Evolutionary conservation across 2,113 vertebrate genomes (phyloP), one percentile per base, ranked within the genome.

Genomic region (Machaerirhynchus nigripectus): DNA sequence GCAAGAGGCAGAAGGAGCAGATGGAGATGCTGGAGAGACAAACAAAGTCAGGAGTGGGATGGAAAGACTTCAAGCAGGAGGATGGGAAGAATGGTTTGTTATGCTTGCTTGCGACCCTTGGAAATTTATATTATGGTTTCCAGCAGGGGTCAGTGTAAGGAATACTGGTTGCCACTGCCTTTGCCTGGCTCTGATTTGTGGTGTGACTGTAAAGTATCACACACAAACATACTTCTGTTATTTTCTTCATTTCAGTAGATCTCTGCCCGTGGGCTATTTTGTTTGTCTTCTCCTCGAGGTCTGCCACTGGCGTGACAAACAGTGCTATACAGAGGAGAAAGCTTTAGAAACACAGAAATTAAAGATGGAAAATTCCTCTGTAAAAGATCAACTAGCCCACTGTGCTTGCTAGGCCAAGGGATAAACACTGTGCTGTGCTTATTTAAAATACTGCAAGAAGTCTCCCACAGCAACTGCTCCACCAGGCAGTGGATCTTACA

Each of bases 341-440:
- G 65, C 73, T 63, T 90, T 52, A 84, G 60, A 89, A 94, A 77
- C 71, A 89, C 42, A 84, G 89, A 84, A 90, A 89, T 81, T 49
- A 90, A 90, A 82, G 84, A 87, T 24, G 80, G 95, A 95, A 95
- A 93, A 92, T 96, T 95, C 80, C 91, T 92, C 84, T 84, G 40
- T 81, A 63, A 78, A 91, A 94, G 68, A 89, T 89, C 74, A 84
- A 39, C 47, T 76, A 87, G 81, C 33, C 85, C 85, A 63, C 61
- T 67, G 70, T 75, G 40, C 56, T 79, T 64, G 46, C 49, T 85
- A 71, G 82, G 49, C 80, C 65, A 87, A 87, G 40, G 91, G 69
- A 87, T 68, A 84, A 95, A 95, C 61, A 84, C 40, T 37, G 37
- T 2, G 4, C 24, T 76, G 40, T 60, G 49, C 84, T 95, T 92